Evolutionary conservation across 2,888 invertebrate species (phyloP).

Genomic region (Caenorhabditis plicata): DNA sequence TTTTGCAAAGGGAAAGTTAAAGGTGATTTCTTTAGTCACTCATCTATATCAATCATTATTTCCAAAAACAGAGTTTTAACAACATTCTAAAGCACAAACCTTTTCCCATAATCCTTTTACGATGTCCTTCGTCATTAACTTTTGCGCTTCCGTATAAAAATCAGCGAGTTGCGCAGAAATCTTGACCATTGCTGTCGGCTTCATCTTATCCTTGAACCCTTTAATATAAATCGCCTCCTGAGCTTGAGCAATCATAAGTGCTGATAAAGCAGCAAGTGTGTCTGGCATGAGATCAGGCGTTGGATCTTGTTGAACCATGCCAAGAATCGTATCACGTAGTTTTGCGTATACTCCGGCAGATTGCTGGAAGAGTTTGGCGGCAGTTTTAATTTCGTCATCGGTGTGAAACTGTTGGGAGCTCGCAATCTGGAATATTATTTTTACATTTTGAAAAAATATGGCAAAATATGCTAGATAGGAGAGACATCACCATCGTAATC

Average conservation of each 20-base stretch:
- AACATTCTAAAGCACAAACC: too few relatives aligned
- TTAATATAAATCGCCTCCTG: conserved; percentile 96
- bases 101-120: conserved; percentile 85
- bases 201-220: conserved; percentile 85
- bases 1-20: too few relatives aligned
- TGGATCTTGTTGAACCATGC: conserved; percentile 86
- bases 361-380: conserved; percentile 88
- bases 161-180: conserved; percentile 89
- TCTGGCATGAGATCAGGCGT: conserved; percentile 93
- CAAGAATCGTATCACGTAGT: conserved; percentile 75
- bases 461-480: conserved; percentile 7
- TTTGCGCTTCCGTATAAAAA: conserved; percentile 85
- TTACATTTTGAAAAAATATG: conserved; percentile 47
- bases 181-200: conserved; percentile 86
- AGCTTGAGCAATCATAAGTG: conserved; percentile 93
- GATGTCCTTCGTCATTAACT: conserved; percentile 82
- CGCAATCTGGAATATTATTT: too few relatives aligned
- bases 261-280: conserved; percentile 80
- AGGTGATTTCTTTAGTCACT: too few relatives aligned
- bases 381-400: conserved; percentile 90
- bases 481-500: too few relatives aligned
- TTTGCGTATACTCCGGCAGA: conserved; percentile 77
- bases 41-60: too few relatives aligned
- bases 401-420: conserved; percentile 79
- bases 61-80: too few relatives aligned